A percentile compares a stretch with the other conserved stretches of the same genome.
phyloP scores from a whole-genome alignment of 92 coral and sea anemone genomes.

The Chrysogorgia sp. region DNA sequence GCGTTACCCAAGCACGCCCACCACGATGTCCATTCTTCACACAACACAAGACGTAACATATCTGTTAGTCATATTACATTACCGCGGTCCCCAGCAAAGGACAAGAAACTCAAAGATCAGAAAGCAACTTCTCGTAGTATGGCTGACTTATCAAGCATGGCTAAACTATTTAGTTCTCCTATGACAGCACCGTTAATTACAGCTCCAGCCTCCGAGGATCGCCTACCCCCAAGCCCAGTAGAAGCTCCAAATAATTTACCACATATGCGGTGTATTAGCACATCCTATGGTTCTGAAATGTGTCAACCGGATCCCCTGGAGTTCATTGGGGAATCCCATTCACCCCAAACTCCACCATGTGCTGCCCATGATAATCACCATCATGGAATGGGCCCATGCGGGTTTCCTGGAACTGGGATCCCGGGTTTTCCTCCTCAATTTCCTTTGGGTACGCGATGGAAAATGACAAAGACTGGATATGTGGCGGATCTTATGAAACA shows the following conservation, averaged over 20 bases:
- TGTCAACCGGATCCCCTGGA: constrained; percentile 18
- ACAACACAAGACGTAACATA: too few species aligned
- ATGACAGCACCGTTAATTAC: constrained; percentile 42
- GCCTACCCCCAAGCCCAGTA: constrained; percentile 30
- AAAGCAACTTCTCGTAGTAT: constrained; percentile 11
- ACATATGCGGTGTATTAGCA: constrained; percentile 25
- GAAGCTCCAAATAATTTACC: constrained; percentile 16
- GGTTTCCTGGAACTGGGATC: constrained; percentile 42
- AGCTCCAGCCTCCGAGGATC: constrained; percentile 8
- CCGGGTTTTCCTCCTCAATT: constrained; percentile 40
- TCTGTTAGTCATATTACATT: neutral
- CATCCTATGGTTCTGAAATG: constrained; percentile 34
- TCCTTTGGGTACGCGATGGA: constrained; percentile 40
- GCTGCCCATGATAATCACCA: neutral
- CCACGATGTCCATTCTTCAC: neutral
- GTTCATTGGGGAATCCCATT: neutral
- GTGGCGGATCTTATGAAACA: constrained; percentile 36
- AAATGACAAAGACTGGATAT: constrained; percentile 44
- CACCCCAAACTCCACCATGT: neutral
- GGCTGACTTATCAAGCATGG: constrained; percentile 10
- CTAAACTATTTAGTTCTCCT: constrained; percentile 17
- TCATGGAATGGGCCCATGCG: constrained; percentile 46
- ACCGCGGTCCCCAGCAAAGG: constrained; percentile 4
- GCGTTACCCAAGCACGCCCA: neutral
- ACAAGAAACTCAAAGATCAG: neutral